A percentile compares a stretch with the other conserved stretches of the same genome.
Conservation (phyloP, 2,888 invertebrate genomes). For the Gisinianus flammeolus region DNA sequence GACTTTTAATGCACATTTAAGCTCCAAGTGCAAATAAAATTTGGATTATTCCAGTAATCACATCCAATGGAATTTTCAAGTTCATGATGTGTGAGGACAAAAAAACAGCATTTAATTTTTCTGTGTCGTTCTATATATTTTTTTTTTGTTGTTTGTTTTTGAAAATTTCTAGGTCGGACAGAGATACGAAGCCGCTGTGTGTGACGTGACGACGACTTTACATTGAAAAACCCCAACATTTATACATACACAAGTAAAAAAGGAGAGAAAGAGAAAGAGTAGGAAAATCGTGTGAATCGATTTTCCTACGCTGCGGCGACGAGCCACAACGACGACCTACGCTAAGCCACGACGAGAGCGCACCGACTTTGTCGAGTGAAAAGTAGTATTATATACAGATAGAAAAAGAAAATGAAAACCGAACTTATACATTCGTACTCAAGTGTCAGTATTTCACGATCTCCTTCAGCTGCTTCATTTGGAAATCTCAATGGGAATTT, state of each 20-base stretch:
- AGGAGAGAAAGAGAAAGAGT: constrained; percentile 1
- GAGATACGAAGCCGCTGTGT: not conserved
- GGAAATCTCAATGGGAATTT: constrained; percentile 18
- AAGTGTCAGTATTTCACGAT: constrained; percentile 41
- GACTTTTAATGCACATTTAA: too few species aligned
- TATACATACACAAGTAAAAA: not conserved
- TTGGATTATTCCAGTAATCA: not conserved
- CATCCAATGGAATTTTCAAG: not conserved
- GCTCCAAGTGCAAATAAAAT: too few species aligned
- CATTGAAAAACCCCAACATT: too few species aligned
- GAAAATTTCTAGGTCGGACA: not conserved
- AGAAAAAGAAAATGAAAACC: constrained; percentile 53
- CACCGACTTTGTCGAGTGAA: not conserved
- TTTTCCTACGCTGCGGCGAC: not conserved
- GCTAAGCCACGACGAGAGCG: not conserved
- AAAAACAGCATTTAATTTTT: not conserved
- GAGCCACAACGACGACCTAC: not conserved
- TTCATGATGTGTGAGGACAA: not conserved
- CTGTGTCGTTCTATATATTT: too few species aligned
- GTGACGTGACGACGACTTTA: too few species aligned
- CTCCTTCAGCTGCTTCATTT: constrained; percentile 47
- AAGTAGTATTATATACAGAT: not conserved
- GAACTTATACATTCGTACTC: constrained; percentile 56
- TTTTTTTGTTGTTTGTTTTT: too few species aligned
- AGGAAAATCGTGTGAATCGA: not conserved